A percentile compares a stretch with the other conserved stretches of the same genome.
These are phyloP conservation scores for Ostrea denselamellosa DNA, from an alignment of 1,140 invertebrate genomes.

Conservation along the genomic window DNA sequence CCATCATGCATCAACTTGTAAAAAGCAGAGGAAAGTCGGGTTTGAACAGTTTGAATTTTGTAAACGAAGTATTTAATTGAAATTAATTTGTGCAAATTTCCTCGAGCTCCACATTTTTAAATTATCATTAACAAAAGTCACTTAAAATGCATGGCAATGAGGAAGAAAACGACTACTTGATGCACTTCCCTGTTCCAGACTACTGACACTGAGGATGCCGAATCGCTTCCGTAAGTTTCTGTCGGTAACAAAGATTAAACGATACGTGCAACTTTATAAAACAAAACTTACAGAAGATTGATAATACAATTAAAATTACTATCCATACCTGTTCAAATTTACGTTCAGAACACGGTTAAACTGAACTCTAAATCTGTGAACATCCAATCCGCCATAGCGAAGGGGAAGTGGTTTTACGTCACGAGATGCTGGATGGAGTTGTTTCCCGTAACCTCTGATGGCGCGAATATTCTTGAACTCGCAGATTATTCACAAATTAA, in stretches of 20 bases:
- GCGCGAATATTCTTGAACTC: neutral
- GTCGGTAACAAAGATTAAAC: neutral
- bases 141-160: neutral
- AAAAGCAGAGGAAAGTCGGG: neutral
- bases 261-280: neutral
- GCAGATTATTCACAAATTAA: too few relatives aligned
- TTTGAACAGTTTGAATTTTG: neutral
- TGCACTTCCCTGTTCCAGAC: slow-evolving; percentile 8
- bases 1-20: too few relatives aligned
- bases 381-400: slow-evolving; percentile 31
- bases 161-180: neutral
- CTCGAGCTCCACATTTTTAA: too few relatives aligned
- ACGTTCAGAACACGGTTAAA: neutral
- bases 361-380: neutral
- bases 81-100: too few relatives aligned
- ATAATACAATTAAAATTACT: neutral
- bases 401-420: slow-evolving; percentile 27
- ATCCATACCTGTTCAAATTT: neutral
- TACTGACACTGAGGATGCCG: neutral
- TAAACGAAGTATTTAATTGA: too few relatives aligned
- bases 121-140: neutral
- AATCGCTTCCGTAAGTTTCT: neutral
- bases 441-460: neutral
- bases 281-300: neutral
- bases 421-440: neutral